Base-by-base conservation (phyloP, 2,797 vertebrate genomes). In the Mus spretus region DNA sequence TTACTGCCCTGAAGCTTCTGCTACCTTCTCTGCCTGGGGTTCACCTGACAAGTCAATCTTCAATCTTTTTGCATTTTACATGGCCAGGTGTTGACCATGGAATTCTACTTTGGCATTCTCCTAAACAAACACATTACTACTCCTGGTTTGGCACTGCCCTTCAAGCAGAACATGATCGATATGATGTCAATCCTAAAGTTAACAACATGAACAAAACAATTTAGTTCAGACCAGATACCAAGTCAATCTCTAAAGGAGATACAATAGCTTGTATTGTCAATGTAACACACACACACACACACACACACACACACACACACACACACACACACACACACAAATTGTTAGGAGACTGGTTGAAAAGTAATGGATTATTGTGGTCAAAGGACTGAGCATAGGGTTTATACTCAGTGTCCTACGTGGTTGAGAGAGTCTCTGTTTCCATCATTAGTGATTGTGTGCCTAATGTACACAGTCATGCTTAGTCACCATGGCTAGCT, bases 111-210 rank as follows among this genome's bases (percentile, higher is more conserved):
- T 90, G n/a, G 9, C 34, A 12, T 15, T 94, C 65, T 86, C 44
- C 37, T 47, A 34, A 31, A 77, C 70, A 82, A 96, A 13, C 0
- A 57, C 20, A 80, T 4, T 10, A 31, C 44, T 40, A 57, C 4
- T 70, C 17, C 6, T 83, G 37, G 59, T 7, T 72, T 53, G 90
- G 20, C 40, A 44, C 9, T 77, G 11, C 61, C 24, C 24, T 96
- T 44, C 77, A 55, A 96, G 61, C 3, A 80, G 44, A 90, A 34
- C 81, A 20, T 77, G 20, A 59, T 34, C 17, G 61, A 47, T 8
- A 31, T 34, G 59, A 72, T 67, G 90, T 47, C 84, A 92, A 81
- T 78, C 50, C 78, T 93, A 57, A 92, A 80, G 63, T 90, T 72
- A 92, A 88, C 6, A 82, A 8, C 22, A 75, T 65, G 75, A 97